Base-by-base conservation (phyloP, 2,113 vertebrate species). In the Chunga burmeisteri region DNA sequence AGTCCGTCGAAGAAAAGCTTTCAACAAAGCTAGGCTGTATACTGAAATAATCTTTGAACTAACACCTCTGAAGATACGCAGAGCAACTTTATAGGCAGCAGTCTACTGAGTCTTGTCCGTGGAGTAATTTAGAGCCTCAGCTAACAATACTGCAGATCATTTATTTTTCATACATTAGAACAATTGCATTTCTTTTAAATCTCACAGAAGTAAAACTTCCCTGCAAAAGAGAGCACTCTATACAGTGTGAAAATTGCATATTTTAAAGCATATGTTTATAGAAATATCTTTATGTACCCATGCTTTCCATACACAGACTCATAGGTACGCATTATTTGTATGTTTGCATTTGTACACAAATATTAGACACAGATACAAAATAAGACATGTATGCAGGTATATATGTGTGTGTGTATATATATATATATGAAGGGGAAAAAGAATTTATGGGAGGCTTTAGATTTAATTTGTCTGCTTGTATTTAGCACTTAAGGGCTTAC, bases 401-500 rank as follows among this genome's bases (percentile, higher is more conserved):
- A 14, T 52, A 30, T 53, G n/a, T n/a, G n/a, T n/a, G n/a, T n/a
- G n/a, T n/a, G 68, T 49, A 7, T 72, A 46, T 81, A 59, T 62
- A 53, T 89, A 55, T 75, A 82, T 85, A 94, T 96, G 85, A 95
- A 89, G 65, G 53, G 53, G 80, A 3, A 34, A 95, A 94, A 71
- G 81, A 95, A 94, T 96, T 94, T 94, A 86, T 84, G 80, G 91
- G 93, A 65, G 11, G 91, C 96, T 88, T 87, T 92, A 78, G 42
- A 94, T 98, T 96, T 98, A 97, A 98, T 98, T 97, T 97, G 91
- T 97, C 96, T 97, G 97, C 98, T 98, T 97, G 96, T 96, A 95
- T 98, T 98, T 97, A 97, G 94, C 95, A 98, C 97, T 98, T 96
- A 96, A 98, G 97, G 97, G 98, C 95, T 98, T 96, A 96, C 94